A percentile compares a stretch with the other conserved stretches of the same genome.
Conservation (phyloP, 2,113 vertebrate genomes). For the Apeltes quadracus region DNA sequence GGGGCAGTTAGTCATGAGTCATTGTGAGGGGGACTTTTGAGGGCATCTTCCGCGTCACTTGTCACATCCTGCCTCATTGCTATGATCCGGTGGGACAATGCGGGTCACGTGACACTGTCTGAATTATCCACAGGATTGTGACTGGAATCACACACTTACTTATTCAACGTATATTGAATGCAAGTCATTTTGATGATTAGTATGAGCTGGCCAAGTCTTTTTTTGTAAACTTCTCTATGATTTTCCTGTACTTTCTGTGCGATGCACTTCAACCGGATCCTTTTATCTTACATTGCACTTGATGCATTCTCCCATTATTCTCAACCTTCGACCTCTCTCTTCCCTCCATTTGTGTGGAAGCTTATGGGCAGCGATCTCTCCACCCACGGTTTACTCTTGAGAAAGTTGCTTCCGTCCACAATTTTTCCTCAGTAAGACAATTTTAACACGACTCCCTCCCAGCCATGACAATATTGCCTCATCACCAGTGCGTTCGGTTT, state of each 20-base stretch:
- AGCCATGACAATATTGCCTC: conserved; percentile 55
- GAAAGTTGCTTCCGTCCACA: conserved; percentile 55
- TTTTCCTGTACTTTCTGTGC: not conserved
- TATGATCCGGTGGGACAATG: conserved; percentile 42
- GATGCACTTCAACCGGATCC: not conserved
- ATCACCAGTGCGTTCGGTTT: conserved; percentile 38
- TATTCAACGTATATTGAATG: not conserved
- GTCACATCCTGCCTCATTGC: conserved; percentile 39
- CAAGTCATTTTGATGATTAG: not conserved
- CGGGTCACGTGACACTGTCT: conserved; percentile 40
- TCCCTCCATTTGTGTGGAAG: conserved; percentile 21
- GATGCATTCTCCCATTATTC: not conserved
- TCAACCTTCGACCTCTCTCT: conserved; percentile 8
- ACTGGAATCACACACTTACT: conserved; percentile 4
- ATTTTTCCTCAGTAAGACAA: conserved; percentile 46
- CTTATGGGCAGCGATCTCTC: conserved; percentile 45
- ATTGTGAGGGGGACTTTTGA: conserved; percentile 51
- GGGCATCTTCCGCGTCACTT: conserved; percentile 52
- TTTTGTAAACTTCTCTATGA: not conserved
- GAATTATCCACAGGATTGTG: conserved; percentile 29
- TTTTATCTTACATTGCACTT: conserved; percentile 4
- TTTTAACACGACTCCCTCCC: conserved; percentile 54
- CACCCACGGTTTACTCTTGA: conserved; percentile 46
- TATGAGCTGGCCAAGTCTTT: conserved; percentile 1
- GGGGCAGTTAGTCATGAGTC: conserved; percentile 57